phyloP scores from a whole-genome alignment of 2,888 invertebrate species.

The Stenotaenia linearis region DNA sequence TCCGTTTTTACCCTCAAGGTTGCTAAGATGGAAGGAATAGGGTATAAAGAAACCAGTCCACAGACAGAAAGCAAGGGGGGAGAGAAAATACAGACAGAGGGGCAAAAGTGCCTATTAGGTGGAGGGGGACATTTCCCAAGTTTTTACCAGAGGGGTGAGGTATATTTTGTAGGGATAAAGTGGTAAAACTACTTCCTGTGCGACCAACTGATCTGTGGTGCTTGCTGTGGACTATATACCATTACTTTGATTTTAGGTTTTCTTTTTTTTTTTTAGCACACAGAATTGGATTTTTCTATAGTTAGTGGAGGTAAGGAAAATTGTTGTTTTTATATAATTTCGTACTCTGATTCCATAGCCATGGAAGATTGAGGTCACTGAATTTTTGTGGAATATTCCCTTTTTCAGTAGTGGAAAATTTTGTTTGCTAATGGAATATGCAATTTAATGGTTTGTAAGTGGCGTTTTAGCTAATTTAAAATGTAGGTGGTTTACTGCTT shows the following conservation, averaged over 20 bases:
- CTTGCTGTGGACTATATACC: neutral
- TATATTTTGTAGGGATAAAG: constrained; percentile 11
- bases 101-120: constrained; percentile 23
- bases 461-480: neutral
- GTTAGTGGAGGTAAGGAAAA: neutral
- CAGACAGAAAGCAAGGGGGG: constrained; percentile 10
- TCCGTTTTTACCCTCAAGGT: constrained; percentile 14
- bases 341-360: neutral
- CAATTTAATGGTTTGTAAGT: neutral
- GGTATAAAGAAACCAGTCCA: constrained; percentile 19
- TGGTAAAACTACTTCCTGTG: constrained; percentile 6
- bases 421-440: neutral
- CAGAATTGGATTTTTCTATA: neutral
- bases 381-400: neutral
- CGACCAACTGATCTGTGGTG: neutral
- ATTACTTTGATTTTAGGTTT: neutral
- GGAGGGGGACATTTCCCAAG: constrained; percentile 24
- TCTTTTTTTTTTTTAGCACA: neutral
- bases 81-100: neutral
- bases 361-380: neutral
- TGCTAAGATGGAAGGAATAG: neutral
- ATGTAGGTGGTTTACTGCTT: neutral
- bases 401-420: neutral
- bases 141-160: constrained; percentile 22
- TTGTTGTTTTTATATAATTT: neutral